A percentile compares a stretch with the other conserved stretches of the same genome.
phyloP scores from a whole-genome alignment of 2,113 vertebrate genomes.

The Podarcis cretensis region DNA sequence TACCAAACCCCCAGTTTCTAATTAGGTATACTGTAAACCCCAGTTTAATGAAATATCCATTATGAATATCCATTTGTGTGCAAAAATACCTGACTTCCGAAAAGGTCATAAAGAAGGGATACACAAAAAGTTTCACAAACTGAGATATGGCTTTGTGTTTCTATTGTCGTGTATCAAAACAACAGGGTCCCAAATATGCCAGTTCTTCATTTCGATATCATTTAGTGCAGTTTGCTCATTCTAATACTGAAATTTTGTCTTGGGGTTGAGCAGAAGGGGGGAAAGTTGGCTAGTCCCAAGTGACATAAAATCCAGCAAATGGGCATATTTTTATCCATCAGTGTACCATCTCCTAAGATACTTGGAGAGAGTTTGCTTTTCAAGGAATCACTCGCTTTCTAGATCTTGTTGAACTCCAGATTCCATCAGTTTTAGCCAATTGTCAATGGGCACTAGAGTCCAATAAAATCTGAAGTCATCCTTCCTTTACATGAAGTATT shows the following conservation, averaged over 20 bases:
- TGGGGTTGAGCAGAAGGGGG: not conserved
- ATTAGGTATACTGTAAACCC: slow-evolving; percentile 69
- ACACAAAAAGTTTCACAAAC: slow-evolving; percentile 45
- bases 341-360: not conserved
- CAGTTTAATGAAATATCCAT: slow-evolving; percentile 70
- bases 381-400: not conserved
- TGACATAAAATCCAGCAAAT: not conserved
- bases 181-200: slow-evolving; percentile 45
- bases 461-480: not conserved
- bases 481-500: not conserved
- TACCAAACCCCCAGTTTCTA: slow-evolving; percentile 70
- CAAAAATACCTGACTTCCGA: slow-evolving; percentile 73
- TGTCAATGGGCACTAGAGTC: not conserved
- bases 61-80: slow-evolving; percentile 68
- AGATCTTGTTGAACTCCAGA: not conserved
- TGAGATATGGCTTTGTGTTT: slow-evolving; percentile 76
- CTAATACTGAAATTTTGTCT: slow-evolving; percentile 47
- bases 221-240: slow-evolving; percentile 46
- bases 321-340: not conserved
- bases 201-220: slow-evolving; percentile 33
- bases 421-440: not conserved
- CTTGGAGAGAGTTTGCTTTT: not conserved
- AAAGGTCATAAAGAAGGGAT: slow-evolving; percentile 57
- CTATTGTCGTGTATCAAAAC: slow-evolving; percentile 50
- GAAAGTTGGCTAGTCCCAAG: not conserved